Base-by-base conservation (phyloP, 2,113 vertebrate genomes). In the Takifugu flavidus region DNA sequence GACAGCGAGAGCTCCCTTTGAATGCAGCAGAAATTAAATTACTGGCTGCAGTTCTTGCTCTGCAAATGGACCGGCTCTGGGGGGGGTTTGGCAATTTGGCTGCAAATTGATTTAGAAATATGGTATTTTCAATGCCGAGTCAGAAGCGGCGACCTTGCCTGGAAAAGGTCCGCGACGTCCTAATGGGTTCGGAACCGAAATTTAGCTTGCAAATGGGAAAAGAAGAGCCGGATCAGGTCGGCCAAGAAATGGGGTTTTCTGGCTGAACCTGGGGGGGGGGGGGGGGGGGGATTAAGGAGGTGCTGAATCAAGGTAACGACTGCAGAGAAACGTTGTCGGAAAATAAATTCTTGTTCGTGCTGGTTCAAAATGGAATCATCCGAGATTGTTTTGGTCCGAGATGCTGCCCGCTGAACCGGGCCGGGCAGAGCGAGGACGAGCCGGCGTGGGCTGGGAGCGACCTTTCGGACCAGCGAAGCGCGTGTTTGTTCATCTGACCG, bases 1-100 rank as follows among this genome's bases (percentile, higher is more conserved):
- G 82, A 80, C 62, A 66, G 70, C 56, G 50, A 71, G 61, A 65
- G 59, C 76, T 75, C 82, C 75, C 83, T 88, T 83, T 83, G 75
- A 85, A 86, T 77, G 53, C 84, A 86, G 82, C 77, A 87, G 86
- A 80, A 86, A 86, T 88, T 82, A 79, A 80, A 88, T 87, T 78
- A 81, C 62, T 67, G 49, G 51, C 76, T 70, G 59, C 72, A 77
- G 57, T 82, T 81, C 54, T 47, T 62, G 25, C 64, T 55, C 67
- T 49, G 68, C 6, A 31, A 82, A 80, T 67, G 27, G 70, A 78
- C 57, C 53, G 78, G 79, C 82, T 82, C 57, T 62, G 69, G 2
- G 7, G 7, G 7, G 71, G 79, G n/a, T 71, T 53, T 72, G 66
- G 60, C 74, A 75, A 78, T 84, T 75, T 62, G 71, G 62, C 42